Base-by-base conservation (phyloP, 2,888 invertebrate species). In the Koerneria pararmatus region DNA sequence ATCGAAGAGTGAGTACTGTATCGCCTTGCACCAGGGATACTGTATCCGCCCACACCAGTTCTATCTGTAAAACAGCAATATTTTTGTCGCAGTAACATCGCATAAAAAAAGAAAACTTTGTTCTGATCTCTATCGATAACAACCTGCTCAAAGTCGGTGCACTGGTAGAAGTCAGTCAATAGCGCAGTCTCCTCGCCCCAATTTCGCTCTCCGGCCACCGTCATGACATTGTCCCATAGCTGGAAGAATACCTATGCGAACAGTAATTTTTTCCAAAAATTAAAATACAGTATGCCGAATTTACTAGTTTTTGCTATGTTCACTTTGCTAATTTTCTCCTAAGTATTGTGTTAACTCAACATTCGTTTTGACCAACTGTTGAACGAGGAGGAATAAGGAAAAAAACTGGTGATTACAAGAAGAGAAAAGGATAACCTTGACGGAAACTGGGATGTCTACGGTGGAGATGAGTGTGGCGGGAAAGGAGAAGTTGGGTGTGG, bases 101-200 rank as follows among this genome's bases (percentile, higher is more conserved):
- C 19, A 51, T 51, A 51, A 8, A 51, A 6, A 51, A 51, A 6
- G 22, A 22, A 3, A 35, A 35, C 8, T 27, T n/a, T n/a, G n/a
- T n/a, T n/a, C n/a, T n/a, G n/a, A n/a, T n/a, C n/a, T n/a, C n/a
- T n/a, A 24, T 27, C 6, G n/a, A 37, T 22, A 22, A 15, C 22
- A 60, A 58, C 66, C 59, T 71, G 69, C 46, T 71, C 71, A 51
- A 71, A 71, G 31, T 63, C 65, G 6, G 71, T 62, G 63, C 71
- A 71, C 51, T 67, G 66, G 65, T 64, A 67, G 19, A 69, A 29
- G 31, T 71, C 71, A 34, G 67, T 66, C 5, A 71, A 57, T 19
- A 57, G 54, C 6, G 63, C 68, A 48, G 46, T 54, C n/a, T 65
- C 54, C 27, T 49, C 61, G 29, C 69, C 46, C 71, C 71, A 71